These are phyloP conservation scores for Amphiprion ocellaris DNA, from an alignment of 2,113 vertebrate genomes.

Conservation along the genomic window DNA sequence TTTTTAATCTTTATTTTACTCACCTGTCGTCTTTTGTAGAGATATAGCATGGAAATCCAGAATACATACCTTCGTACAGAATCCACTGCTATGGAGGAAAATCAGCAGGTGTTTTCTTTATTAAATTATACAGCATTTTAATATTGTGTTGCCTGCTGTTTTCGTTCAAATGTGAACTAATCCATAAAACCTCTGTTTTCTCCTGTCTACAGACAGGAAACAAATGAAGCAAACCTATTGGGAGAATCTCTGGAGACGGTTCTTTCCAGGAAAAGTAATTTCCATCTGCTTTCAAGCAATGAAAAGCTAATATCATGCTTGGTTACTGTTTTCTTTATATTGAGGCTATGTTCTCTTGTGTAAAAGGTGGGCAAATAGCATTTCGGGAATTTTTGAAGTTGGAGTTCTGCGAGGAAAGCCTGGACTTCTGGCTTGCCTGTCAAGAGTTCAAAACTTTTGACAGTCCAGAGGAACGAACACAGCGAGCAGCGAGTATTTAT, in stretches of 20 bases:
- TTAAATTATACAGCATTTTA: neutral
- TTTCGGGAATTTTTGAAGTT: slow-evolving; percentile 75
- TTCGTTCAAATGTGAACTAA: slow-evolving; percentile 11
- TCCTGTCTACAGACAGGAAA: slow-evolving; percentile 79
- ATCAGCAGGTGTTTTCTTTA: slow-evolving; percentile 43
- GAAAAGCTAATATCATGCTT: slow-evolving; percentile 41
- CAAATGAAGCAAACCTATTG: slow-evolving; percentile 84
- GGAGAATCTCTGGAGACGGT: slow-evolving; percentile 88
- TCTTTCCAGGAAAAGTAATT: slow-evolving; percentile 90
- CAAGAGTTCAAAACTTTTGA: slow-evolving; percentile 67
- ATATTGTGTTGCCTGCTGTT: neutral
- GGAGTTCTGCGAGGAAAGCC: slow-evolving; percentile 80
- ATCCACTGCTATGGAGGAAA: slow-evolving; percentile 32
- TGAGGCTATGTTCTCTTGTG: slow-evolving; percentile 13
- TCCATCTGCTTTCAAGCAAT: slow-evolving; percentile 33
- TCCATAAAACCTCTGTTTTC: neutral
- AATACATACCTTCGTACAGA: slow-evolving; percentile 53
- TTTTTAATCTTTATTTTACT: neutral
- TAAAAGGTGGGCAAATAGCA: slow-evolving; percentile 65
- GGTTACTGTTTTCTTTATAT: slow-evolving; percentile 23
- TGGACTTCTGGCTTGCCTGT: slow-evolving; percentile 80
- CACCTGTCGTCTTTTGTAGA: slow-evolving; percentile 36
- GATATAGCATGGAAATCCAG: slow-evolving; percentile 50
- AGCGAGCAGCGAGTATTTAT: slow-evolving; percentile 69
- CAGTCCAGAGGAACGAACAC: slow-evolving; percentile 29